Base-by-base conservation (phyloP, 92 coral and sea anemone species). In the Epizoanthus scotinus region DNA sequence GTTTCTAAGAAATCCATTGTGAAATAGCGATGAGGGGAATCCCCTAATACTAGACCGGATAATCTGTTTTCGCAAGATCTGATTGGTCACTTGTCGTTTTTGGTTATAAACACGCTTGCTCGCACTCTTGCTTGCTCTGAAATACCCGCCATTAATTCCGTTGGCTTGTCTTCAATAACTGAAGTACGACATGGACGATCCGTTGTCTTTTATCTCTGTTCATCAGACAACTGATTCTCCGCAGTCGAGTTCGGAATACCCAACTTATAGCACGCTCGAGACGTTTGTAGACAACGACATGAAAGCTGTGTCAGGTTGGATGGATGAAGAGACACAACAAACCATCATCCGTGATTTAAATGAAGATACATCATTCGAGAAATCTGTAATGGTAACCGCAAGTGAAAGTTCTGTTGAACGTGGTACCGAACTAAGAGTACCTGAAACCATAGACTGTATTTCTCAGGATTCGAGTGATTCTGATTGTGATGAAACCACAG, bases 311-410 rank as follows among this genome's bases (percentile, higher is more conserved):
- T 3, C 40, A 21, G n/a, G 21, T 12, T 75, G 67, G 81, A 75
- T 60, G 56, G 81, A 75, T 50, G 81, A 59, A 5, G 81, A 34
- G 21, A 75, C 81, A 12, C 67, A 75, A 14, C 81, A n/a, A 44
- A 75, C 29, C 5, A 34, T 75, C 6, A 38, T 75, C 14, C 40
- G 49, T 27, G 81, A 75, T 21, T 75, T 75, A 67, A 38, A 34
- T 12, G 56, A 40, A 21, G 81, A 34, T 20, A 22, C 0, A 13
- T 24, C 56, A 54, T 13, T 75, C 19, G 49, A 31, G 22, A 8
- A 38, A 36, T 38, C 61, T 59, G 56, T 50, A 5, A 12, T 34
- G 49, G 14, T 38, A 20, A 19, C 81, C 44, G 2, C 22, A 59
- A 7, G 12, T 15, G 47, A 14, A 59, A 57, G 25, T 10, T 36